Evolutionary conservation across 1,140 invertebrate genomes (phyloP).

Genomic region (Venustaconcha ellipsiformis): DNA sequence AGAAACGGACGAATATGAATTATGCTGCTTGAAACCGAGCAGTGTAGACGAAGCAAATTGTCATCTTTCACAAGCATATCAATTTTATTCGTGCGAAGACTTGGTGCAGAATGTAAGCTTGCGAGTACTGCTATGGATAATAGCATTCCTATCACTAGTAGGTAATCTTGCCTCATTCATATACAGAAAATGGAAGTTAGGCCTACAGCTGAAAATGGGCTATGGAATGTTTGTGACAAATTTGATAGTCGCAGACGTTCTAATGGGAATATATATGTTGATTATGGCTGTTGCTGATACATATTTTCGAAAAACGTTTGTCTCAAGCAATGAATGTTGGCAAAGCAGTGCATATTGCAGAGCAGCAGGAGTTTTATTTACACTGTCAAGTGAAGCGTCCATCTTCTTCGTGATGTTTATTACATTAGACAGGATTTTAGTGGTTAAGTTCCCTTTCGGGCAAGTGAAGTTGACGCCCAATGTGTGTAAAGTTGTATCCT

Average conservation of each 20-base stretch:
- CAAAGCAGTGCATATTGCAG: constrained; percentile 35
- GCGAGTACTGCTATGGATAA: constrained; percentile 30
- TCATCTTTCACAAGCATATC: constrained; percentile 5
- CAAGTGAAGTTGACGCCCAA: constrained; percentile 10
- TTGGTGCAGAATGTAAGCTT: constrained; percentile 14
- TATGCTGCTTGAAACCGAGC: constrained; percentile 26
- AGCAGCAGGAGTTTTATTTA: constrained; percentile 42
- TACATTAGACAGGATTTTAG: constrained; percentile 48
- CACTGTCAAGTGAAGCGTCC: constrained; percentile 43
- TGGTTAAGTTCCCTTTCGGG: constrained; percentile 48
- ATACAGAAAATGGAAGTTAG: constrained; percentile 5
- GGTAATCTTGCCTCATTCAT: constrained; percentile 22
- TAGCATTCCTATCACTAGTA: constrained; percentile 8
- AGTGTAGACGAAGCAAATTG: constrained; percentile 16
- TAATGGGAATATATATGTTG: constrained; percentile 52
- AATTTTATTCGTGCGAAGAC: constrained; percentile 34
- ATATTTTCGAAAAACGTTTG: constrained; percentile 42
- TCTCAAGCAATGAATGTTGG: constrained; percentile 42
- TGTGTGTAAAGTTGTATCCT: not conserved
- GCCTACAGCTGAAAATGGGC: constrained; percentile 1
- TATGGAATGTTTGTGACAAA: constrained; percentile 39
- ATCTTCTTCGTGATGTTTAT: constrained; percentile 45
- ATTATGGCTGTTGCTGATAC: constrained; percentile 38
- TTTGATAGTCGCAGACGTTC: constrained; percentile 42
- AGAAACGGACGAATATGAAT: constrained; percentile 12